These are phyloP conservation scores for Rhagoletis pomonella DNA, from an alignment of 1,140 invertebrate genomes.

Conservation along the genomic window DNA sequence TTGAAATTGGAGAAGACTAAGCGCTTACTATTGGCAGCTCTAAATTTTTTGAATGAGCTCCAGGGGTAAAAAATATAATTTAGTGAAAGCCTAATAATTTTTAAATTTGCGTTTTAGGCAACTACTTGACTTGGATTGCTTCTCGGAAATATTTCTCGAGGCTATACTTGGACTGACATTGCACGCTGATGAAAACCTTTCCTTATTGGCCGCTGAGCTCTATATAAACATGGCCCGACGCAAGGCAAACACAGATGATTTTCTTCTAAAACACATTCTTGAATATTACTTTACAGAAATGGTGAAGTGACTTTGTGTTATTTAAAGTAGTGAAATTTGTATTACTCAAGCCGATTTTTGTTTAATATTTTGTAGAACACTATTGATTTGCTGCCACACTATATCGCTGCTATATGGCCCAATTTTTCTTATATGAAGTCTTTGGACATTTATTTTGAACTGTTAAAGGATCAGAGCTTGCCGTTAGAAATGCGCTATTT, in stretches of 20 bases:
- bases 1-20: slow-evolving; percentile 8
- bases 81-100: not conserved
- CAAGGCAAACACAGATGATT: not conserved
- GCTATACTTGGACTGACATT: not conserved
- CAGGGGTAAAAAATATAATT: not conserved
- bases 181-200: not conserved
- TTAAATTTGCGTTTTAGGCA: not conserved
- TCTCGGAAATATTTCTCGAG: slow-evolving; percentile 3
- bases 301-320: not conserved
- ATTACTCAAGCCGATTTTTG: not conserved
- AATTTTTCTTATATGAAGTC: slow-evolving; percentile 12
- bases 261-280: slow-evolving; percentile 15
- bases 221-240: not conserved
- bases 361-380: not conserved
- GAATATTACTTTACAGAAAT: slow-evolving; percentile 26
- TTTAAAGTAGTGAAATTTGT: not conserved
- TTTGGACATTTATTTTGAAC: not conserved
- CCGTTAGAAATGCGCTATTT: not conserved
- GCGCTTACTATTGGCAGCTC: not conserved
- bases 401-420: not conserved
- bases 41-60: not conserved
- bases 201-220: not conserved
- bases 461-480: not conserved
- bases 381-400: not conserved
- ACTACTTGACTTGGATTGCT: not conserved